A percentile compares a stretch with the other conserved stretches of the same genome.
These are phyloP conservation scores for Isotomurus palustris DNA, from an alignment of 2,888 invertebrate species.

Conservation along the genomic window DNA sequence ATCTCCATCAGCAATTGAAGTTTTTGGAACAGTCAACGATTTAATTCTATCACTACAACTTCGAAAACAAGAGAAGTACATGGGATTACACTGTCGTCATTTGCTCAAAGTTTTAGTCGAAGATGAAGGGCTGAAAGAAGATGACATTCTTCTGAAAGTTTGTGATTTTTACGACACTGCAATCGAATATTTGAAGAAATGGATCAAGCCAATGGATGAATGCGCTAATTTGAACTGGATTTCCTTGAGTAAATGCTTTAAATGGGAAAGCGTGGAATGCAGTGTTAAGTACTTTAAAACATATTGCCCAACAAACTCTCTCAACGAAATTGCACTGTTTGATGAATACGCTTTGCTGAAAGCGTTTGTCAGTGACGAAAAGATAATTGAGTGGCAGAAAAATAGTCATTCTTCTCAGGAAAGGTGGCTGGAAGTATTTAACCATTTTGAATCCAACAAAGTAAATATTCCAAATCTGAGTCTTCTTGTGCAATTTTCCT, in stretches of 20 bases:
- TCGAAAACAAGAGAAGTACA: slow-evolving; percentile 5
- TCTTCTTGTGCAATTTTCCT: not conserved
- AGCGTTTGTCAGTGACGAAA: not conserved
- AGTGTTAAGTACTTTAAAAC: not conserved
- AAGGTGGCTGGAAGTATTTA: slow-evolving; percentile 11
- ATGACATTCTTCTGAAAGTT: not conserved
- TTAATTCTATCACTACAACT: not conserved
- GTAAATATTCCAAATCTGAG: not conserved
- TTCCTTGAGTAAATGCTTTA: not conserved
- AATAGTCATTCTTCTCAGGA: not conserved
- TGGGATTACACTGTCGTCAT: not conserved
- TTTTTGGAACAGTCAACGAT: not conserved
- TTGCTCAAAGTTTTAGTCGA: not conserved
- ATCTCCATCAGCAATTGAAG: slow-evolving; percentile 10
- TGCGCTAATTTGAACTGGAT: slow-evolving; percentile 3
- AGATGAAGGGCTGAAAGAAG: not conserved
- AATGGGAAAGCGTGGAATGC: slow-evolving; percentile 6
- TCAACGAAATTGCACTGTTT: not conserved
- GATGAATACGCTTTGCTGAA: not conserved
- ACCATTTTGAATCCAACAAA: not conserved
- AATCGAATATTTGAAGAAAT: slow-evolving; percentile 5
- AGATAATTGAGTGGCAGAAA: not conserved
- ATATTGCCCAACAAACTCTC: not conserved
- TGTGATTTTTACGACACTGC: not conserved
- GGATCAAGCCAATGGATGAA: slow-evolving; percentile 7